Evolutionary conservation across 1,140 invertebrate species (phyloP).

Genomic region (Drosophila sp.): DNA sequence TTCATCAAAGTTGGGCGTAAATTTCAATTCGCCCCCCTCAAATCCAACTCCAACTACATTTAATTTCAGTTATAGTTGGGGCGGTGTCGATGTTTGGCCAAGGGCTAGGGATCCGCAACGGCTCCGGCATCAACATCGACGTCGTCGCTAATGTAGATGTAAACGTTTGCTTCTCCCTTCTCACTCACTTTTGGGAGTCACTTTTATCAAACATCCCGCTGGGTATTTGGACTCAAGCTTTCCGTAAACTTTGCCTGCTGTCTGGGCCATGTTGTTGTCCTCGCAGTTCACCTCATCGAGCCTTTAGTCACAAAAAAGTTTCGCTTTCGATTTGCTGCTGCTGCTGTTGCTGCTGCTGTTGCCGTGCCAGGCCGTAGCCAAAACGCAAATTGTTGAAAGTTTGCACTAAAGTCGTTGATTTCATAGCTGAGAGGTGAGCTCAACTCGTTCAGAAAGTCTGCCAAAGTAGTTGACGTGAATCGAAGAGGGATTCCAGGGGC

Average conservation of each 20-base stretch:
- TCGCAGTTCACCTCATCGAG: constrained; percentile 43
- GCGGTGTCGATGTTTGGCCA: background rate
- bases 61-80: constrained; percentile 10
- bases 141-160: constrained; percentile 75
- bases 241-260: constrained; percentile 69
- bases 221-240: constrained; percentile 77
- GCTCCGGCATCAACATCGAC: constrained; percentile 41
- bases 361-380: constrained; percentile 76
- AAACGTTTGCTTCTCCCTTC: constrained; percentile 45
- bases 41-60: background rate
- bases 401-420: constrained; percentile 81
- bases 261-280: constrained; percentile 17
- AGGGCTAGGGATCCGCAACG: background rate
- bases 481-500: constrained; percentile 36
- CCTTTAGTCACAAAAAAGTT: constrained; percentile 75
- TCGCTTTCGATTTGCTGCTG: constrained; percentile 74
- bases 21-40: constrained; percentile 9
- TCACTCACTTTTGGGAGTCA: constrained; percentile 46
- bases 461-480: constrained; percentile 78
- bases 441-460: constrained; percentile 81
- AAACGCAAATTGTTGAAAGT: constrained; percentile 82
- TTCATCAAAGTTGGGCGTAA: constrained; percentile 67
- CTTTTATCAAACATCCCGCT: constrained; percentile 79
- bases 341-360: constrained; percentile 6
- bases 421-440: constrained; percentile 80